These are phyloP conservation scores for Acrobasis repandana DNA, from an alignment of 2,888 invertebrate genomes.

Conservation along the genomic window DNA sequence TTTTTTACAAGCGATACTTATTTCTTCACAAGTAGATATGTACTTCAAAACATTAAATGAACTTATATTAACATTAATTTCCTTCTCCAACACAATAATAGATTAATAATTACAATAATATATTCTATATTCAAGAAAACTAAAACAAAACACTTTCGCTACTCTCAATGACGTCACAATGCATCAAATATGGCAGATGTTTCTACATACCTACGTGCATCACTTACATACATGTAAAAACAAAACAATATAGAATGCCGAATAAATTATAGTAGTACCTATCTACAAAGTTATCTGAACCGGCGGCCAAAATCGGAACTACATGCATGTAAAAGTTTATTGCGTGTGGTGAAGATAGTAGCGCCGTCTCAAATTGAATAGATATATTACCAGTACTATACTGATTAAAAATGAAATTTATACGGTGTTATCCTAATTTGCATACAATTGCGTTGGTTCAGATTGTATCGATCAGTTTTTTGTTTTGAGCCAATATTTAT, in stretches of 20 bases:
- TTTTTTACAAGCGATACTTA: no score
- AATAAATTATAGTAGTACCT: not conserved
- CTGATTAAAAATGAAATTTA: constrained; percentile 11
- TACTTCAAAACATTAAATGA: no score
- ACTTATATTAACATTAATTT: no score
- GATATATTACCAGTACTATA: not conserved
- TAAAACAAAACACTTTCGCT: not conserved
- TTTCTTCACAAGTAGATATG: no score
- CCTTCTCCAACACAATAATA: no score
- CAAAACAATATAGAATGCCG: constrained; percentile 1
- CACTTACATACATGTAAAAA: constrained; percentile 9
- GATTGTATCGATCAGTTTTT: constrained; percentile 9
- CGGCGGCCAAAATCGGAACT: not conserved
- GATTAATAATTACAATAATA: no score
- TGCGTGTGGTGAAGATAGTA: not conserved
- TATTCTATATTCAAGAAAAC: not conserved
- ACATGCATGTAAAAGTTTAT: not conserved
- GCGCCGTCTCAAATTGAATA: not conserved
- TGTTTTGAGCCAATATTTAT: not conserved
- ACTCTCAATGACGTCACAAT: constrained; percentile 4
- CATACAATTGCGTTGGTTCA: constrained; percentile 8
- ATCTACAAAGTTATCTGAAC: not conserved
- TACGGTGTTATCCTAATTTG: constrained; percentile 8
- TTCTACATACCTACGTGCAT: not conserved
- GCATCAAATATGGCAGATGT: constrained; percentile 6